A percentile compares a stretch with the other conserved stretches of the same genome.
These are phyloP conservation scores for Eremophila alpestris DNA, from an alignment of 2,797 vertebrate species.

Conservation along the genomic window DNA sequence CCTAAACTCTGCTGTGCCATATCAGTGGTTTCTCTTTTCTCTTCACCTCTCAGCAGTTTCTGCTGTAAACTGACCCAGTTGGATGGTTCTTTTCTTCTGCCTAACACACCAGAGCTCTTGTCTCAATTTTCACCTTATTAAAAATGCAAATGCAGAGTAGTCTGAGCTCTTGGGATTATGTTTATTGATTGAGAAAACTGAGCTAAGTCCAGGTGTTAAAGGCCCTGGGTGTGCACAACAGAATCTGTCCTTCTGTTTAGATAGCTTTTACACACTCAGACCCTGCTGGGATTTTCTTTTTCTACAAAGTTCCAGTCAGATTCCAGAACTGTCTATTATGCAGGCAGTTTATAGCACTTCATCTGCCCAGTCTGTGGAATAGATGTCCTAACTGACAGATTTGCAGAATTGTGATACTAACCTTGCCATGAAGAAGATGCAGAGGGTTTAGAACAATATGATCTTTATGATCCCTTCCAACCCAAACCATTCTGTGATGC, in stretches of 20 bases:
- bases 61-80: background rate
- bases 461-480: background rate
- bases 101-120: background rate
- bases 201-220: background rate
- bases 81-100: background rate
- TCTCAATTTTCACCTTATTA: background rate
- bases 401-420: background rate
- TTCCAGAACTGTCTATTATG: background rate
- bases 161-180: background rate
- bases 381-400: background rate
- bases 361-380: background rate
- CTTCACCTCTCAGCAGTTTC: background rate
- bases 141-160: background rate
- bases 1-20: background rate
- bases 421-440: background rate
- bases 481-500: background rate
- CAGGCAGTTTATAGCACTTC: background rate
- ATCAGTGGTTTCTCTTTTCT: background rate
- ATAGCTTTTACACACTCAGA: background rate
- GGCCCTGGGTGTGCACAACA: background rate
- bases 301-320: background rate
- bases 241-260: background rate
- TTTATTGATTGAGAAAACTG: too few relatives aligned
- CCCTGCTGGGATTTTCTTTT: background rate
- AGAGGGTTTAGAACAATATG: background rate